Conservation (phyloP, 1,140 invertebrate genomes). For the Globodera rostochiensis region DNA sequence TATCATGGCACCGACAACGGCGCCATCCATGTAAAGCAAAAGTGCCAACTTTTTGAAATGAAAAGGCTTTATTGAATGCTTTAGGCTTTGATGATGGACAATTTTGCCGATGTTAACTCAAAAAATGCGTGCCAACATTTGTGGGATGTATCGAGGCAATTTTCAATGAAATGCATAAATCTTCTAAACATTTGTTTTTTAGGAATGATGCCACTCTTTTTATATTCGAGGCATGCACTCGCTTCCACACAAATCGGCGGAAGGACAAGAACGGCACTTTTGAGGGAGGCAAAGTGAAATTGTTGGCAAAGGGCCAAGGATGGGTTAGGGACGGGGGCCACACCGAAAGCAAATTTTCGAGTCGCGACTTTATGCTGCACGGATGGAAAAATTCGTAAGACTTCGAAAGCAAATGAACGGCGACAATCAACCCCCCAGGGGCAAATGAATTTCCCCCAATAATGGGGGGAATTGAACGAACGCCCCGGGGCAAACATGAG, state of each 20-base stretch:
- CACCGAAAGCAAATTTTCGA: constrained; percentile 34
- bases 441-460: too few relatives aligned
- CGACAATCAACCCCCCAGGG: too few relatives aligned
- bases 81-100: constrained; percentile 12
- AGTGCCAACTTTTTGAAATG: background rate
- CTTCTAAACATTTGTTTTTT: constrained; percentile 13
- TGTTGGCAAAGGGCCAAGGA: constrained; percentile 17
- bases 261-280: background rate
- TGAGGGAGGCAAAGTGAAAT: background rate
- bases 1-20: constrained; percentile 52
- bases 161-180: background rate
- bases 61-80: background rate
- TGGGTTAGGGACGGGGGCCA: constrained; percentile 46
- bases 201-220: constrained; percentile 22
- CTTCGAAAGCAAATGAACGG: background rate
- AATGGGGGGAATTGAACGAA: too few relatives aligned
- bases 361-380: constrained; percentile 31
- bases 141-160: background rate
- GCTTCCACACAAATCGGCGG: constrained; percentile 14
- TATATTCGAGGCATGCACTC: constrained; percentile 36
- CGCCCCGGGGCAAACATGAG: too few relatives aligned
- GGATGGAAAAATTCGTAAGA: constrained; percentile 32
- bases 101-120: background rate
- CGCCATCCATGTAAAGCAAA: constrained; percentile 38
- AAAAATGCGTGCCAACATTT: constrained; percentile 25